Evolutionary conservation across 2,113 vertebrate genomes (phyloP).

Genomic region (Passer montanus): DNA sequence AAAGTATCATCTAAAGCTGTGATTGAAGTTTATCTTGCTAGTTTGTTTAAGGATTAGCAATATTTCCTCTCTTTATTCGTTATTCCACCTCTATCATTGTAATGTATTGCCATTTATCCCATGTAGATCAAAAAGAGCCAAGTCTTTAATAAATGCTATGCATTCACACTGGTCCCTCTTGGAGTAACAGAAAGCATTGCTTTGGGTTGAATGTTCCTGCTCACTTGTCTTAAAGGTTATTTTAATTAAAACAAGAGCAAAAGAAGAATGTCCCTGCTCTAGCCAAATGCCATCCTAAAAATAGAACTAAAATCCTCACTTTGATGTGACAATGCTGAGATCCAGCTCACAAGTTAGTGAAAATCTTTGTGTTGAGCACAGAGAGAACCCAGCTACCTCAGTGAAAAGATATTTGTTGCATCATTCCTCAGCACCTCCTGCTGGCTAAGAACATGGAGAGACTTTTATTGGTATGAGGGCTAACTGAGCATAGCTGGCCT

Average conservation of each 20-base stretch:
- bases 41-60: not conserved
- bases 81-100: not conserved
- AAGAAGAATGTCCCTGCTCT: not conserved
- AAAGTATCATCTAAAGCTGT: not conserved
- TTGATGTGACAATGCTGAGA: constrained; percentile 6
- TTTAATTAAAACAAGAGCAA: constrained; percentile 34
- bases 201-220: not conserved
- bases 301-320: not conserved
- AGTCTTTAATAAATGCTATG: not conserved
- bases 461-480: not conserved
- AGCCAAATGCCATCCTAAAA: constrained; percentile 19
- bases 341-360: not conserved
- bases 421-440: constrained; percentile 18
- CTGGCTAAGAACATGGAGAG: not conserved
- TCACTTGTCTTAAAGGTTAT: constrained; percentile 27
- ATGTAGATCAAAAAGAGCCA: not conserved
- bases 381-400: not conserved
- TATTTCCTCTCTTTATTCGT: not conserved
- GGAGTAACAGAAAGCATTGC: not conserved
- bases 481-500: not conserved
- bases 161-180: not conserved
- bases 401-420: not conserved
- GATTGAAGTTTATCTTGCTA: not conserved
- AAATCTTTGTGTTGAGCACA: not conserved
- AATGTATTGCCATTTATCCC: not conserved